Evolutionary conservation across 53 echinoderm and acorn worm species (phyloP).

Genomic region (Henricia sp.): DNA sequence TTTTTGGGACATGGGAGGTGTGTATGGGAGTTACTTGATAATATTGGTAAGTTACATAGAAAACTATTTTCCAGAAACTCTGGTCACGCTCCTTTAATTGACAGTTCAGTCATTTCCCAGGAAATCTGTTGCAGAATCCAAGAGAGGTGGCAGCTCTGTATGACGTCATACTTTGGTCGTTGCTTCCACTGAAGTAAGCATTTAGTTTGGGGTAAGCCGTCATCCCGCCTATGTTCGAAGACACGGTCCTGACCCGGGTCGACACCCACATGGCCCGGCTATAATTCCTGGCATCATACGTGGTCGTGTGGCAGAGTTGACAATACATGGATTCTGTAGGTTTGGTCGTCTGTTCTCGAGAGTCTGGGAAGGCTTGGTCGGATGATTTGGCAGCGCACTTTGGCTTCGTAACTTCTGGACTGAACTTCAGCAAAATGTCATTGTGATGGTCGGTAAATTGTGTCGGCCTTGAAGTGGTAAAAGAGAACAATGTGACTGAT

Average conservation of each 20-base stretch:
- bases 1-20: too few relatives aligned
- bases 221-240: conserved; percentile 36
- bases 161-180: conserved; percentile 54
- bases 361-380: not conserved
- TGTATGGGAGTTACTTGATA: too few relatives aligned
- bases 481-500: not conserved
- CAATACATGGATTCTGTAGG: conserved; percentile 35
- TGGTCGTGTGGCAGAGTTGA: conserved; percentile 19
- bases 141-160: too few relatives aligned
- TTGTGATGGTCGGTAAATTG: not conserved
- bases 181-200: conserved; percentile 62
- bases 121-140: too few relatives aligned
- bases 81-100: too few relatives aligned
- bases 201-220: conserved; percentile 60
- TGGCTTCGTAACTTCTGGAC: not conserved
- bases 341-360: not conserved
- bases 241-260: conserved; percentile 35
- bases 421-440: conserved; percentile 26
- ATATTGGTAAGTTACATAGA: too few relatives aligned
- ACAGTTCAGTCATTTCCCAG: too few relatives aligned
- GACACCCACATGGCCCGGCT: conserved; percentile 64
- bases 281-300: conserved; percentile 69
- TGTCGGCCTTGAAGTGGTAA: not conserved
- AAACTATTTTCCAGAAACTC: too few relatives aligned
- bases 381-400: not conserved